These are phyloP conservation scores for Stegophylla sp. DNA, from an alignment of 2,888 invertebrate genomes.

Conservation along the genomic window DNA sequence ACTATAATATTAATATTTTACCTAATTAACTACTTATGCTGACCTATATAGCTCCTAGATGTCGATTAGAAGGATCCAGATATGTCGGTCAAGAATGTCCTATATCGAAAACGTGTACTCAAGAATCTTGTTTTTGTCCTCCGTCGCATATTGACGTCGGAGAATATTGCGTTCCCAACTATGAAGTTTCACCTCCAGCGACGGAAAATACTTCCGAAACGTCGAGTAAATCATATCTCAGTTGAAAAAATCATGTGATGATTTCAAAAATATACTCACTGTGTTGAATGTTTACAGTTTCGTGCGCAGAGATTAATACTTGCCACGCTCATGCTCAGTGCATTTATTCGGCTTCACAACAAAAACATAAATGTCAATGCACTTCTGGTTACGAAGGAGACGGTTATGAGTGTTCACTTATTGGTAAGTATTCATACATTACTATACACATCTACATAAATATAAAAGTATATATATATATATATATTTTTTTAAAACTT, in stretches of 20 bases:
- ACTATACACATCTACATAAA: no score
- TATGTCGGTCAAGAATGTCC: slow-evolving; percentile 36
- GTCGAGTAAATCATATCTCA: slow-evolving; percentile 1
- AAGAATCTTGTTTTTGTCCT: slow-evolving; percentile 5
- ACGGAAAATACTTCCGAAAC: background rate
- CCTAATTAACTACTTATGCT: no score
- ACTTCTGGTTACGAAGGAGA: slow-evolving; percentile 85
- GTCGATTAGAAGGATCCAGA: slow-evolving; percentile 13
- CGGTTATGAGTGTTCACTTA: slow-evolving; percentile 75
- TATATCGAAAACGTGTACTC: slow-evolving; percentile 42
- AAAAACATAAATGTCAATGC: slow-evolving; percentile 75
- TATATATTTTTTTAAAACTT: no score
- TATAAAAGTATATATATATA: no score
- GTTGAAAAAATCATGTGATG: background rate
- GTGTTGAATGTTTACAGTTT: slow-evolving; percentile 56
- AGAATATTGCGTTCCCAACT: slow-evolving; percentile 1
- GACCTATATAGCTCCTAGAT: slow-evolving; percentile 9
- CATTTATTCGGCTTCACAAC: slow-evolving; percentile 67
- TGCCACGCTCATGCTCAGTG: slow-evolving; percentile 87
- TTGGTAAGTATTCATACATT: slow-evolving; percentile 64
- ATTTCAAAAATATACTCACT: background rate
- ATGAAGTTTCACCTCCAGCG: background rate
- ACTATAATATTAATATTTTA: no score
- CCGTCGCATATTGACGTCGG: slow-evolving; percentile 14
- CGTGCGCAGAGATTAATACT: slow-evolving; percentile 69